Evolutionary conservation across 1,140 invertebrate genomes (phyloP).

Genomic region (Brachionus rotundiformis): DNA sequence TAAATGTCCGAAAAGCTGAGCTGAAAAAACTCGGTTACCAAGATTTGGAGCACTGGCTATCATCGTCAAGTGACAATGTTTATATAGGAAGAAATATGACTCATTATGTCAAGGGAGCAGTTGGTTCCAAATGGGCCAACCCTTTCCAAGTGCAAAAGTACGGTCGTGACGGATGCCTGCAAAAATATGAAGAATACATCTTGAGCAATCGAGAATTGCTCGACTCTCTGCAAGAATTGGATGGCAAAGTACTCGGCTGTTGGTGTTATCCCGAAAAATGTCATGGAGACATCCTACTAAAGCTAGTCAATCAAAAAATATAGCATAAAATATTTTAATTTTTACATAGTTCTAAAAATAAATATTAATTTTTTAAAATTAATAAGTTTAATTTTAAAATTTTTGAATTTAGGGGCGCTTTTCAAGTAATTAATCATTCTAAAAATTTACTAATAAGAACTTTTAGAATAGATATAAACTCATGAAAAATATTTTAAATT

Average conservation of each 20-base stretch:
- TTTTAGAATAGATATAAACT: no score
- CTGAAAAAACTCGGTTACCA: constrained; percentile 33
- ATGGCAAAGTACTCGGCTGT: constrained; percentile 45
- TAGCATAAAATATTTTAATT: no score
- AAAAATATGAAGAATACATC: constrained; percentile 44
- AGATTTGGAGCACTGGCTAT: constrained; percentile 33
- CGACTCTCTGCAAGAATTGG: background rate
- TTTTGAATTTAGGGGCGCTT: no score
- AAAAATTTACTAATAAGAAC: no score
- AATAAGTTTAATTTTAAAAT: no score
- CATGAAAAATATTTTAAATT: no score
- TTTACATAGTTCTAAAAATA: no score
- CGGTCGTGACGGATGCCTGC: constrained; percentile 32
- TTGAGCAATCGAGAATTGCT: background rate
- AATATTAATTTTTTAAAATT: no score
- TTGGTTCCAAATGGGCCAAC: constrained; percentile 50
- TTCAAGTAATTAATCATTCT: no score
- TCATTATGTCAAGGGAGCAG: constrained; percentile 48
- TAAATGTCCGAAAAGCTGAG: constrained; percentile 46
- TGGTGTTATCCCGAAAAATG: constrained; percentile 50
- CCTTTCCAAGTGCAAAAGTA: constrained; percentile 41
- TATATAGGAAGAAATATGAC: constrained; percentile 47
- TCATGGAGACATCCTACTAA: constrained; percentile 45
- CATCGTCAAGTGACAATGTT: constrained; percentile 20
- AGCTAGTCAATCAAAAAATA: background rate